Evolutionary conservation across 1,140 invertebrate species (phyloP).

Genomic region (Scaptomyza graminum): DNA sequence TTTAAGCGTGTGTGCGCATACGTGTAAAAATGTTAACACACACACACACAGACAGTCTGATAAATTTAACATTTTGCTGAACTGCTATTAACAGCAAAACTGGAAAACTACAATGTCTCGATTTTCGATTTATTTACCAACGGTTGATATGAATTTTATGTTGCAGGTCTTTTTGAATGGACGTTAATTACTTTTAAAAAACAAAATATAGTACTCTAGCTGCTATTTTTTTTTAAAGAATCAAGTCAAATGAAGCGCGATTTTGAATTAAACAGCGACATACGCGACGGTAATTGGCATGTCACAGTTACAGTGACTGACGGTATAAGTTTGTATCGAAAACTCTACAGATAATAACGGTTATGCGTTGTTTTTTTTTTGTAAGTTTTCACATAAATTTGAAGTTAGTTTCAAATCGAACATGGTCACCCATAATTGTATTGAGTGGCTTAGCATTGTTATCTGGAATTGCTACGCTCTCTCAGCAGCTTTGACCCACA

Average conservation of each 20-base stretch:
- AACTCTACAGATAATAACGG: not conserved
- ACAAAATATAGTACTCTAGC: no score
- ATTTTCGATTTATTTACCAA: not conserved
- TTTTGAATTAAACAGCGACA: slow-evolving; percentile 22
- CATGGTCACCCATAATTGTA: not conserved
- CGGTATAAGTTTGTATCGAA: not conserved
- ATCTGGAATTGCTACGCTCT: slow-evolving; percentile 21
- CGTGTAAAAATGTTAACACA: slow-evolving; percentile 35
- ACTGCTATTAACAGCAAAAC: slow-evolving; percentile 32
- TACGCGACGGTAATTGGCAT: not conserved
- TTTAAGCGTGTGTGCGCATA: slow-evolving; percentile 52
- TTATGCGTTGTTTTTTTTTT: not conserved
- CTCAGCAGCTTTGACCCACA: slow-evolving; percentile 9
- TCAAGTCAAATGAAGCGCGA: not conserved
- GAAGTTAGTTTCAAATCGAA: not conserved
- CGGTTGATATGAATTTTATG: not conserved
- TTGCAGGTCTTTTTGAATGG: not conserved
- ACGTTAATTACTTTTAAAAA: no score
- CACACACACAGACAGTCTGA: slow-evolving; percentile 28
- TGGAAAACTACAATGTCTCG: not conserved
- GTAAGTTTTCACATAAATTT: not conserved
- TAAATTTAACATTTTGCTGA: slow-evolving; percentile 40
- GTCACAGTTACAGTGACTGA: slow-evolving; percentile 22
- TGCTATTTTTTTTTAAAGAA: not conserved
- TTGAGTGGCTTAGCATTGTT: slow-evolving; percentile 14